These are phyloP conservation scores for Rhizoglyphus robini DNA, from an alignment of 1,140 invertebrate genomes.

Conservation along the genomic window DNA sequence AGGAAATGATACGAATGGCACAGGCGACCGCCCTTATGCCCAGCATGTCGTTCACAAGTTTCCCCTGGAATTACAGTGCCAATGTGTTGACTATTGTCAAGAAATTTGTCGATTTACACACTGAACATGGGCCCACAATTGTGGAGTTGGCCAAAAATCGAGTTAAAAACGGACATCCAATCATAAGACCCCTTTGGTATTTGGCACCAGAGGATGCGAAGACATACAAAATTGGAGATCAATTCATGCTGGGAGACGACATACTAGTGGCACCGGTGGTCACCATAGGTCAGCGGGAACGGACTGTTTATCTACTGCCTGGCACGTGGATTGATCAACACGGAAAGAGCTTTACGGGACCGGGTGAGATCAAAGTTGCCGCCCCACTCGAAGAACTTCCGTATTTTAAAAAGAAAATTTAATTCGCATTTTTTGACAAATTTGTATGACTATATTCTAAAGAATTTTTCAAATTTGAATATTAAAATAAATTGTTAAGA, in stretches of 20 bases:
- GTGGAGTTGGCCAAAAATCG: slow-evolving; percentile 29
- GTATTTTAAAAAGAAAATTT: neutral
- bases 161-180: slow-evolving; percentile 28
- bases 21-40: slow-evolving; percentile 75
- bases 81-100: neutral
- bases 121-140: slow-evolving; percentile 46
- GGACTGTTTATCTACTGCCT: slow-evolving; percentile 60
- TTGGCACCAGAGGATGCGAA: slow-evolving; percentile 31
- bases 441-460: too few species aligned
- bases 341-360: neutral
- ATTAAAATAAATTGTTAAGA: too few species aligned
- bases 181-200: slow-evolving; percentile 38
- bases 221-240: slow-evolving; percentile 31
- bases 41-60: slow-evolving; percentile 66
- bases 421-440: neutral
- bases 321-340: slow-evolving; percentile 47
- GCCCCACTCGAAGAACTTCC: neutral
- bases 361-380: neutral
- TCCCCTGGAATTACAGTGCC: slow-evolving; percentile 53
- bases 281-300: slow-evolving; percentile 43
- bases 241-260: slow-evolving; percentile 65
- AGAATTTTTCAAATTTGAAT: too few species aligned
- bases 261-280: slow-evolving; percentile 74
- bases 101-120: neutral
- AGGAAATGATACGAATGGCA: slow-evolving; percentile 79